A percentile compares a stretch with the other conserved stretches of the same genome.
phyloP scores from a whole-genome alignment of 2,113 vertebrate genomes.

The Toxotes chatareus region DNA sequence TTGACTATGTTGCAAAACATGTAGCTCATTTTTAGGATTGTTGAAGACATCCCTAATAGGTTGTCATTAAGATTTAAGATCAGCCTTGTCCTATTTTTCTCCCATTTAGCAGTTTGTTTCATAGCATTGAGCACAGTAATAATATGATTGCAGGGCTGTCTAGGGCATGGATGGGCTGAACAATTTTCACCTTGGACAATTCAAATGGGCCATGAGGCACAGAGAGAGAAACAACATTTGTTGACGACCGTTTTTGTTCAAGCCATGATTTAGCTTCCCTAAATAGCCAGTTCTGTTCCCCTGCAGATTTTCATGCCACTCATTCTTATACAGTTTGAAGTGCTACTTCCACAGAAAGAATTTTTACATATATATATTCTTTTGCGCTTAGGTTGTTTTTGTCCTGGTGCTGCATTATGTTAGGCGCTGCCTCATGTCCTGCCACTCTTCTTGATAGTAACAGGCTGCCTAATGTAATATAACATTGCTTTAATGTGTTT shows the following conservation, averaged over 20 bases:
- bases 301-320: neutral
- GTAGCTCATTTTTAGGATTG: slow-evolving; percentile 64
- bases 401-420: neutral
- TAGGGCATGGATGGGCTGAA: neutral
- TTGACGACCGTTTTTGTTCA: neutral
- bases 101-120: slow-evolving; percentile 32
- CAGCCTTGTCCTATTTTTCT: slow-evolving; percentile 23
- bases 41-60: slow-evolving; percentile 56
- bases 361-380: neutral
- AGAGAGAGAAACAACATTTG: neutral
- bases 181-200: neutral
- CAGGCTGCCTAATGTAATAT: neutral
- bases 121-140: neutral
- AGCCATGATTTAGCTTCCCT: neutral
- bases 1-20: slow-evolving; percentile 34
- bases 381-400: neutral
- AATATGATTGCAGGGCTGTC: slow-evolving; percentile 1
- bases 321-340: neutral
- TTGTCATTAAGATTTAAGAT: slow-evolving; percentile 59
- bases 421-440: neutral
- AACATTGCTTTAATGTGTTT: neutral
- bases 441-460: neutral
- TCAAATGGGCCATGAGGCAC: neutral
- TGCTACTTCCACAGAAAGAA: neutral
- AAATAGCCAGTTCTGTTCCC: neutral